Evolutionary conservation across 1,140 invertebrate genomes (phyloP).

Genomic region (Dinothrombium tinctorium): DNA sequence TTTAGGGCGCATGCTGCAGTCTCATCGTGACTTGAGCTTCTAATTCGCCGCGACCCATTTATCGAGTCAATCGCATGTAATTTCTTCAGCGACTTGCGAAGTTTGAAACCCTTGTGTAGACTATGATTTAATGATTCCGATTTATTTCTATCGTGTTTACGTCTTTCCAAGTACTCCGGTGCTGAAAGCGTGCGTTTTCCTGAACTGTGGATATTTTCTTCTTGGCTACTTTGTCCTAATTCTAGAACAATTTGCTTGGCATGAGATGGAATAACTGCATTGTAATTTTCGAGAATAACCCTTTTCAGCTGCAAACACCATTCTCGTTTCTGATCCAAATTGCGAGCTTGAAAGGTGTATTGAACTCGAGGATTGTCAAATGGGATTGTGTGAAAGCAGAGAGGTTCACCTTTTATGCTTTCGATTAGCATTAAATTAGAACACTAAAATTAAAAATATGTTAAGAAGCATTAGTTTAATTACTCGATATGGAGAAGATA

Average conservation of each 20-base stretch:
- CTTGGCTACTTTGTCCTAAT: conserved; percentile 38
- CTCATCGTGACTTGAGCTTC: conserved; percentile 2
- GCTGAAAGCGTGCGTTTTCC: conserved; percentile 51
- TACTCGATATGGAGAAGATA: background rate
- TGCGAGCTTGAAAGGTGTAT: conserved; percentile 65
- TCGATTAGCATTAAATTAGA: conserved; percentile 92
- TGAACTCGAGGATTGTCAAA: conserved; percentile 74
- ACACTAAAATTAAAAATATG: conserved; percentile 36
- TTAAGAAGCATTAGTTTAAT: background rate
- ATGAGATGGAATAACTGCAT: conserved; percentile 72
- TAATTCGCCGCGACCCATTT: background rate
- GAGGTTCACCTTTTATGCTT: conserved; percentile 69
- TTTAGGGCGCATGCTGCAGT: background rate
- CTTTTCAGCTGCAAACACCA: conserved; percentile 74
- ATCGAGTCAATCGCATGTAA: conserved; percentile 1
- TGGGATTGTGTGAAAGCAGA: conserved; percentile 84
- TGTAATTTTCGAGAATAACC: conserved; percentile 83
- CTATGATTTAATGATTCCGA: conserved; percentile 22
- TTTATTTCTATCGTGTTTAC: conserved; percentile 39
- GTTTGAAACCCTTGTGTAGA: conserved; percentile 13
- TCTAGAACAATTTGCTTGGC: conserved; percentile 75
- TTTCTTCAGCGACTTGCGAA: conserved; percentile 7
- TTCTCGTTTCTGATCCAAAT: conserved; percentile 69
- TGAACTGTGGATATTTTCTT: conserved; percentile 17
- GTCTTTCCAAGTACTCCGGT: conserved; percentile 64